Conservation (phyloP, 2,888 invertebrate species). For the Nemurella pictetii region DNA sequence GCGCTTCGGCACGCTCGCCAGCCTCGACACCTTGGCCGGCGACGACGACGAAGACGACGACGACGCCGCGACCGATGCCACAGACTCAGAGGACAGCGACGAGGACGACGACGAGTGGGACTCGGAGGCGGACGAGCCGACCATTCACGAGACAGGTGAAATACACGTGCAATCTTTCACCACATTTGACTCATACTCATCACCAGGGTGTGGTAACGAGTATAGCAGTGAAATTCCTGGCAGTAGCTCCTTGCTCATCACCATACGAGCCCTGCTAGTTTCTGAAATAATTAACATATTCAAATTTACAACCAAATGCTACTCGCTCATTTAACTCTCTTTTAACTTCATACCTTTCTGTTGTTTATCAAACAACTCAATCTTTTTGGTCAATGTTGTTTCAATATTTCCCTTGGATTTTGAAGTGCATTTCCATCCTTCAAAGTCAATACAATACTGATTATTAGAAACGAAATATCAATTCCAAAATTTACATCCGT, state of each 20-base stretch:
- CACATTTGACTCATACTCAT: too few species aligned
- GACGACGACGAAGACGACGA: slow-evolving; percentile 49
- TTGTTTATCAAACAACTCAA: too few species aligned
- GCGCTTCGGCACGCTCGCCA: slow-evolving; percentile 55
- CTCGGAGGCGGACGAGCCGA: slow-evolving; percentile 34
- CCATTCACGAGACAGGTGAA: slow-evolving; percentile 12
- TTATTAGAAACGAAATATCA: too few species aligned
- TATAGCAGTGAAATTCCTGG: too few species aligned
- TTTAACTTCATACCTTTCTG: too few species aligned
- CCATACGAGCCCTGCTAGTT: too few species aligned
- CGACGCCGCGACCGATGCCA: slow-evolving; percentile 45
- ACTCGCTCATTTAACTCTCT: too few species aligned
- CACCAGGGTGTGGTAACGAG: too few species aligned
- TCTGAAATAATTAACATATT: too few species aligned
- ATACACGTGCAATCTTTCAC: not conserved
- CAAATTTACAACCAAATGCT: too few species aligned
- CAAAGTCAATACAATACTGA: not conserved
- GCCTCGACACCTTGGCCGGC: slow-evolving; percentile 48
- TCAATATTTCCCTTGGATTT: not conserved
- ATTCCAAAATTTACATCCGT: too few species aligned
- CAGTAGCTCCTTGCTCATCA: too few species aligned
- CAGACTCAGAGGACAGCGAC: slow-evolving; percentile 38
- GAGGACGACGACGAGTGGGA: slow-evolving; percentile 38
- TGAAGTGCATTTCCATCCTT: not conserved
- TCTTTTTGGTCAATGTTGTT: not conserved